Conservation (phyloP, 2,113 vertebrate genomes). For the Hemiprocne comata region DNA sequence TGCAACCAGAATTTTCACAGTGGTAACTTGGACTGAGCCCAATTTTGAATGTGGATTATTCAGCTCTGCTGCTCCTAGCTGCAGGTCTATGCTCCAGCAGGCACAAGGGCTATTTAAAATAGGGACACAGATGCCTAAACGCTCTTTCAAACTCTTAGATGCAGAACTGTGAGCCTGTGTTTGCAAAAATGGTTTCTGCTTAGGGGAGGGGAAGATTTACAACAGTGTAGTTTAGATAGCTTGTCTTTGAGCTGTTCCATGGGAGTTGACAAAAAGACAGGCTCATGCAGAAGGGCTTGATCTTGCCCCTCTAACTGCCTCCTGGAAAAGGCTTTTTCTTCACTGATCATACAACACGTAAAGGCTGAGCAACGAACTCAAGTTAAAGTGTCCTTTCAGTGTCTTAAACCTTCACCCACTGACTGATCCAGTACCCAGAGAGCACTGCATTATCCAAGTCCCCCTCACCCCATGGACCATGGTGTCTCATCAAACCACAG, state of each 20-base stretch:
- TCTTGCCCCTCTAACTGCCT: neutral
- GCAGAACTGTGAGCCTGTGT: conserved; percentile 25
- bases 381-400: neutral
- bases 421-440: neutral
- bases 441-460: neutral
- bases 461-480: accelerated
- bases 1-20: conserved; percentile 52
- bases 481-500: neutral
- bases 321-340: neutral
- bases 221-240: neutral
- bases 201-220: neutral
- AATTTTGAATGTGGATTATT: conserved; percentile 62
- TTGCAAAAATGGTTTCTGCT: conserved; percentile 6
- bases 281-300: neutral
- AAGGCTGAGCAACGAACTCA: neutral
- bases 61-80: conserved; percentile 58
- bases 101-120: conserved; percentile 58
- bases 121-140: conserved; percentile 55
- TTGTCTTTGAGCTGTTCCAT: neutral
- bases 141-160: conserved; percentile 37
- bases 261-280: neutral
- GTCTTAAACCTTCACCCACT: neutral
- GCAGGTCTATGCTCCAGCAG: conserved; percentile 51
- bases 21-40: conserved; percentile 38
- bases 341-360: accelerated